These are phyloP conservation scores for Rhinophrynus dorsalis DNA, from an alignment of 2,797 vertebrate genomes.

Conservation along the genomic window DNA sequence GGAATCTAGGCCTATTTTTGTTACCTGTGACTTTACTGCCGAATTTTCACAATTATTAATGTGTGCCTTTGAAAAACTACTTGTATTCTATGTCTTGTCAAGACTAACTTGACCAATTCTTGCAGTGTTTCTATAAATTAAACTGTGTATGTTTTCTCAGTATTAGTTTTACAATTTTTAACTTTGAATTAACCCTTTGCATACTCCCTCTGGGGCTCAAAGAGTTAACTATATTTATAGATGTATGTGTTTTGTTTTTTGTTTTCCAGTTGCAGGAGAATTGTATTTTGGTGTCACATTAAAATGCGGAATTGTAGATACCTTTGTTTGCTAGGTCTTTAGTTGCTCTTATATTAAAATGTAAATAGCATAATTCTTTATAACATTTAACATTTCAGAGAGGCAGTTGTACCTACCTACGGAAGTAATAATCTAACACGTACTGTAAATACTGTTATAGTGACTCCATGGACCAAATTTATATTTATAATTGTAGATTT, in stretches of 20 bases:
- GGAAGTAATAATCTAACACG: conserved; percentile 77
- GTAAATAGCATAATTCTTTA: conserved; percentile 76
- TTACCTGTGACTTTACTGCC: conserved; percentile 57
- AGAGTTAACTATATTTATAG: conserved; percentile 88
- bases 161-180: conserved; percentile 65
- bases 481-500: conserved; percentile 99
- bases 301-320: conserved; percentile 76
- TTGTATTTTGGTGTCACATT: conserved; percentile 70
- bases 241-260: conserved; percentile 56
- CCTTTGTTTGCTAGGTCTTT: conserved; percentile 71
- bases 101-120: conserved; percentile 70
- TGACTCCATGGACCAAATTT: conserved; percentile 94
- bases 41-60: conserved; percentile 70
- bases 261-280: conserved; percentile 54
- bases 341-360: conserved; percentile 73
- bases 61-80: conserved; percentile 76
- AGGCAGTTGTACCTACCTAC: conserved; percentile 66
- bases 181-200: conserved; percentile 64
- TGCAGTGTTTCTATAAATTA: conserved; percentile 71
- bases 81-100: conserved; percentile 65
- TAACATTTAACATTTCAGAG: conserved; percentile 69
- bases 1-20: conserved; percentile 55
- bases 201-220: too few species aligned
- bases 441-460: conserved; percentile 91
- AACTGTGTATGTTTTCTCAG: conserved; percentile 64